Evolutionary conservation across 2,888 invertebrate species (phyloP), one percentile per base, ranked within the genome.

Genomic region (Clostera curtula): DNA sequence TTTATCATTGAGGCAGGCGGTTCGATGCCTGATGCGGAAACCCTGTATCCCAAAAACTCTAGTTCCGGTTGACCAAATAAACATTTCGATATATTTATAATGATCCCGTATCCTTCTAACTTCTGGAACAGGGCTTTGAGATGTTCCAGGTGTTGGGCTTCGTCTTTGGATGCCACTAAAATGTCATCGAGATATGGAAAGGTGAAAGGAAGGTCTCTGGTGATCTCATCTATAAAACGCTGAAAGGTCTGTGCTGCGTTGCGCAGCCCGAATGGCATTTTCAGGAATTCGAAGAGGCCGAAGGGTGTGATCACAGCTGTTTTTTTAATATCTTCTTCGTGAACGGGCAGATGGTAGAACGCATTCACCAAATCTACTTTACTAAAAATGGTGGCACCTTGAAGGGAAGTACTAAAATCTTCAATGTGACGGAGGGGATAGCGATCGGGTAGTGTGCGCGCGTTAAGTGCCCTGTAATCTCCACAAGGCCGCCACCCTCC

Each of bases 1-100:
- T 31, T 17, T 1, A 40, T 34, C 19, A 35, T 37, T 3, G 15
- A 5, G 1, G 17, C 19, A 3, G 31, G 22, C 1, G 39, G 34
- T 18, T 17, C 20, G 2, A 27, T 33, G 3, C 34, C 34, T 2
- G 18, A n/a, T 4, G 21, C 28, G 1, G 36, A 28, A 3, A 38
- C 18, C 2, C 9, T 5, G 13, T 19, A 28, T 1, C 36, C 32
- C 9, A 34, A 12, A 12, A 31, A 33, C 5, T 27, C 23, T 5
- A 35, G 11, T 9, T 27, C 17, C 11, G 22, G 4, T 4, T 7
- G 8, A 4, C 27, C 27, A 8, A 23, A 12, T 8, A 8, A 7
- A 6, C 23, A 26, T 15, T 18, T n/a, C 8, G 18, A 6, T 8
- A 18, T 8, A 18, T 18, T 8, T 18, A 6, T 7, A 8, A 6